Conservation (phyloP, 2,888 invertebrate species). For the Ametastegia equiseti region DNA sequence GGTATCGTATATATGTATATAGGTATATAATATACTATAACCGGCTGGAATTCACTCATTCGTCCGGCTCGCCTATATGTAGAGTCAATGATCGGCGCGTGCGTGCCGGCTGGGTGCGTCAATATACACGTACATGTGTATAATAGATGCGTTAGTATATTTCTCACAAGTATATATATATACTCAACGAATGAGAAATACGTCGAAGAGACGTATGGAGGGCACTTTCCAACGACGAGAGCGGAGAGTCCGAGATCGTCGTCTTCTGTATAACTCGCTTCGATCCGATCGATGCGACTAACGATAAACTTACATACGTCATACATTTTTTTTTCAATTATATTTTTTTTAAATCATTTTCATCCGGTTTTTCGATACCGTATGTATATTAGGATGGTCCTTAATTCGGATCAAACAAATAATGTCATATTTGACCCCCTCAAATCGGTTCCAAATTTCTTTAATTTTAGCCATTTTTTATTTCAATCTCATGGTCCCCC, state of each 20-base stretch:
- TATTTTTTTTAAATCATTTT: too few relatives aligned
- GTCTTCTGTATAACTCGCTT: too few relatives aligned
- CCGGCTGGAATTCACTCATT: constrained; percentile 37
- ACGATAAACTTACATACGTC: not conserved
- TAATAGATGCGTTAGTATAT: too few relatives aligned
- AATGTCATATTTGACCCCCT: too few relatives aligned
- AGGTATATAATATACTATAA: too few relatives aligned
- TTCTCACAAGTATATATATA: not conserved
- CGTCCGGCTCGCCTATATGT: constrained; percentile 38
- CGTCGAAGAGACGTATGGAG: constrained; percentile 59
- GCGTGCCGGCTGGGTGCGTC: constrained; percentile 48
- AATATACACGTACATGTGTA: not conserved
- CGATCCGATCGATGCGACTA: constrained; percentile 40
- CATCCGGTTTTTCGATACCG: not conserved
- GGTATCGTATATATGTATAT: too few relatives aligned
- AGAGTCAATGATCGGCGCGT: constrained; percentile 47
- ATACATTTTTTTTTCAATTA: not conserved
- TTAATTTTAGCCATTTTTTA: too few relatives aligned
- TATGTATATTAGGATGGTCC: too few relatives aligned
- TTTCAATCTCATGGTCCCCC: too few relatives aligned
- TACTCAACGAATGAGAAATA: constrained; percentile 56
- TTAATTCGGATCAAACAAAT: too few relatives aligned
- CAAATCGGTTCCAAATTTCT: too few relatives aligned
- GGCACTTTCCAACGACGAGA: constrained; percentile 62
- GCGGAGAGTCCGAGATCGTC: constrained; percentile 34